Base-by-base conservation (phyloP, 2,797 vertebrate genomes). In the Eulemur albifrons region DNA sequence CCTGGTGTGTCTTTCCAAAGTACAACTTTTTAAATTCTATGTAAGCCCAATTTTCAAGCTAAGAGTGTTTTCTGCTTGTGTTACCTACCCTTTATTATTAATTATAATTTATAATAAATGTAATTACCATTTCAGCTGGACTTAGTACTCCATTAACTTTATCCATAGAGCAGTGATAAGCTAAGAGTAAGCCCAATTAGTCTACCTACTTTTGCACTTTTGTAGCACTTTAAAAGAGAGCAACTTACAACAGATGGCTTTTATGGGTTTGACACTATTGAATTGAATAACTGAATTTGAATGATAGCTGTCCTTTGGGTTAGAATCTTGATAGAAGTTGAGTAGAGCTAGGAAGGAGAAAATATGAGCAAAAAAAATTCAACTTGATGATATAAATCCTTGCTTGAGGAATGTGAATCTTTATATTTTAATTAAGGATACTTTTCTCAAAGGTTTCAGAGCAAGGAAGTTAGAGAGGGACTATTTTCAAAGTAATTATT, bases 291-390 rank as follows among this genome's bases (percentile, higher is more conserved):
- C 5, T 87, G 20, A 65, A 92, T 48, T 35, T 65, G 54, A 52
- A 18, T n/a, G 73, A 59, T 8, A 32, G 61, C 7, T 73, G 38
- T n/a, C 50, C 52, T 77, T 87, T n/a, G 84, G 20, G 23, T 50
- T 50, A 82, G 61, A 93, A 43, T 83, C 23, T 25, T 35, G 4
- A 32, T 4, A 72, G 69, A n/a, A 84, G 30, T 12, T 72, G 40
- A 32, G 6, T 17, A 73, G 25, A 83, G 5, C 35, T 54, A 13
- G 3, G 17, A 80, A 57, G 45, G 70, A 82, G 43, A 86, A 86
- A 87, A 87, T 69, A 73, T 30, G 73, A 92, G 38, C 5, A 38
- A 93, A 96, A 72, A 86, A 45, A 57, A 93, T 17, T 95, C 59
- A 82, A 65, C 73, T 63, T 65, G 15, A 69, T 63, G 30, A 88